Conservation (phyloP, 2,113 vertebrate species). For the Perca flavescens region DNA sequence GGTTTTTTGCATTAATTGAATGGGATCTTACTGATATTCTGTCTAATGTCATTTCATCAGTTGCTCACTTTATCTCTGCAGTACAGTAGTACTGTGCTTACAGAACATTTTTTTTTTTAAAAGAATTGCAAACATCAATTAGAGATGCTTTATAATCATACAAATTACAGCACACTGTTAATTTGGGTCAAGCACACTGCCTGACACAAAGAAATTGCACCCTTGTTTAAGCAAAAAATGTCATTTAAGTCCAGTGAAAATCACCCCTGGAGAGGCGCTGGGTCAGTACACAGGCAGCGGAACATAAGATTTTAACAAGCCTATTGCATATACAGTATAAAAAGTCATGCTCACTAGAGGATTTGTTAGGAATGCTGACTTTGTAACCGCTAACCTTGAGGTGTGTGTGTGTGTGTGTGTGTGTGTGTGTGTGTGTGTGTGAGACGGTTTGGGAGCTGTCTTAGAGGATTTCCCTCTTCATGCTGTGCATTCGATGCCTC, state of each 20-base stretch:
- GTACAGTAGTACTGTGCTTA: not conserved
- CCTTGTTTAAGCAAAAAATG: slow-evolving; percentile 38
- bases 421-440: slow-evolving; percentile 31
- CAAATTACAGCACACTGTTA: slow-evolving; percentile 23
- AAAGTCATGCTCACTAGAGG: slow-evolving; percentile 55
- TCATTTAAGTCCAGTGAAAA: slow-evolving; percentile 44
- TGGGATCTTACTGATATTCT: not conserved
- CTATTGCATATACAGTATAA: slow-evolving; percentile 46
- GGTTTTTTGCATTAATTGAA: slow-evolving; percentile 60
- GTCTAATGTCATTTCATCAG: slow-evolving; percentile 13
- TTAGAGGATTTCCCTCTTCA: slow-evolving; percentile 26
- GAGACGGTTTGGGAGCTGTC: slow-evolving; percentile 31
- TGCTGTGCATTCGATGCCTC: not conserved
- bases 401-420: slow-evolving; percentile 19
- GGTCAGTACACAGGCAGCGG: slow-evolving; percentile 63
- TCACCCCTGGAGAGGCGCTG: slow-evolving; percentile 34
- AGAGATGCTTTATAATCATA: slow-evolving; percentile 9
- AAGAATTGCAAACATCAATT: not conserved
- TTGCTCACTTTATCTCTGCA: slow-evolving; percentile 14
- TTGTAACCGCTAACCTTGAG: slow-evolving; percentile 48
- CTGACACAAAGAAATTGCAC: slow-evolving; percentile 13
- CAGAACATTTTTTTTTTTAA: not conserved
- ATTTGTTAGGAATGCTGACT: slow-evolving; percentile 67
- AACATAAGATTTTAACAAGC: slow-evolving; percentile 71
- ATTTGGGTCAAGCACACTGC: slow-evolving; percentile 15